A percentile compares a stretch with the other conserved stretches of the same genome.
phyloP scores from a whole-genome alignment of 2,113 vertebrate species.

The Myocastor coypus region DNA sequence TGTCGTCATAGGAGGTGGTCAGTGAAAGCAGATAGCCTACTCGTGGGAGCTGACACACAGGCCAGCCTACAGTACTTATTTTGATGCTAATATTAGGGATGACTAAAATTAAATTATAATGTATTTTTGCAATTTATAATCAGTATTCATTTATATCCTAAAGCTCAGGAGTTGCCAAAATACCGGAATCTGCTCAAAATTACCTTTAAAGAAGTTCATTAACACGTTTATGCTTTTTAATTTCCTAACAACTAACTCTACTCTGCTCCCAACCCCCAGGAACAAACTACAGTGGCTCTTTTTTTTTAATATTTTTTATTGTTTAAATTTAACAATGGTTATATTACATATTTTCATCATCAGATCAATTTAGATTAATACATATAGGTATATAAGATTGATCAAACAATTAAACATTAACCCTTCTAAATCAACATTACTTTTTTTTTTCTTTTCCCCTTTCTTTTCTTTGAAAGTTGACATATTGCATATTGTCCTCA shows the following conservation, averaged over 20 bases:
- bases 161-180: neutral
- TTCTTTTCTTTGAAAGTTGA: too few species aligned
- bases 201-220: slow-evolving; percentile 2
- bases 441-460: too few species aligned
- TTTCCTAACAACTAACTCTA: neutral
- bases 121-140: neutral
- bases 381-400: too few species aligned
- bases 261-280: slow-evolving; percentile 1
- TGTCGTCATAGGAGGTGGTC: neutral
- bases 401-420: too few species aligned
- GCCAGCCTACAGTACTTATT: neutral
- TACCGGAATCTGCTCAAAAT: neutral
- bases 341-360: too few species aligned
- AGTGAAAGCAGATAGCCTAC: neutral
- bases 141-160: neutral
- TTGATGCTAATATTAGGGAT: neutral
- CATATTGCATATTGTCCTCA: too few species aligned
- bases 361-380: too few species aligned
- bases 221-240: neutral
- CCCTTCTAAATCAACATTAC: too few species aligned
- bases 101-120: neutral
- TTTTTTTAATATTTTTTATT: too few species aligned
- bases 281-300: neutral
- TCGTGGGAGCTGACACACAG: neutral
- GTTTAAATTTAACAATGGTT: too few species aligned